Percentiles rank a stretch among this genome's conserved stretches.
These are phyloP conservation scores for Azorinus chamasolen DNA, from an alignment of 2,888 invertebrate species.

Conservation along the genomic window DNA sequence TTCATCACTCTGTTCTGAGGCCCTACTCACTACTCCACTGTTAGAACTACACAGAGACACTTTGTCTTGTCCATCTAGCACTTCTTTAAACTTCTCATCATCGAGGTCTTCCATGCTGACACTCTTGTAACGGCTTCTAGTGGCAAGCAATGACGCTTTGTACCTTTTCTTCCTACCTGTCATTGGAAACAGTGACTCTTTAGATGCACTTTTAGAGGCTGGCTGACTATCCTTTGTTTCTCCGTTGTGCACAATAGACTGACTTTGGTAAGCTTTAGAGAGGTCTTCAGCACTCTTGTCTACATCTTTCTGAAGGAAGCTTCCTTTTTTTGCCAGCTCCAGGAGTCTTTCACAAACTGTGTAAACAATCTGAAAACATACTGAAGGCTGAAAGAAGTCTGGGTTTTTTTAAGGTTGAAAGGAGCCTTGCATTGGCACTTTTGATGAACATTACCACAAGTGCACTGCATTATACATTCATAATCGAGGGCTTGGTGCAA, in stretches of 20 bases:
- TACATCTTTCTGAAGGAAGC: constrained; percentile 49
- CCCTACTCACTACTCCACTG: constrained; percentile 23
- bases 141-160: constrained; percentile 31
- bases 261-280: constrained; percentile 29
- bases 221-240: not conserved
- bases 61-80: constrained; percentile 49
- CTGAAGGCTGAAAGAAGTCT: too few relatives aligned
- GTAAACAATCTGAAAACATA: constrained; percentile 90
- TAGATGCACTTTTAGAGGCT: constrained; percentile 10
- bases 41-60: constrained; percentile 55
- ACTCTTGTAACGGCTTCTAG: constrained; percentile 41
- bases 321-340: constrained; percentile 87
- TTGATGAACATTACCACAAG: too few relatives aligned
- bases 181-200: constrained; percentile 2
- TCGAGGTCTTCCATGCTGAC: constrained; percentile 71
- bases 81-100: constrained; percentile 61
- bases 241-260: not conserved
- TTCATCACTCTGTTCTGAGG: constrained; percentile 32
- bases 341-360: constrained; percentile 92
- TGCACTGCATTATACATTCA: too few relatives aligned
- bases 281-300: constrained; percentile 23
- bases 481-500: too few relatives aligned
- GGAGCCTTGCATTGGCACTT: too few relatives aligned
- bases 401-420: too few relatives aligned
- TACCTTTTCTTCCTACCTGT: constrained; percentile 26